Base-by-base conservation (phyloP, 2,113 vertebrate genomes). In the Heterocephalus glaber region DNA sequence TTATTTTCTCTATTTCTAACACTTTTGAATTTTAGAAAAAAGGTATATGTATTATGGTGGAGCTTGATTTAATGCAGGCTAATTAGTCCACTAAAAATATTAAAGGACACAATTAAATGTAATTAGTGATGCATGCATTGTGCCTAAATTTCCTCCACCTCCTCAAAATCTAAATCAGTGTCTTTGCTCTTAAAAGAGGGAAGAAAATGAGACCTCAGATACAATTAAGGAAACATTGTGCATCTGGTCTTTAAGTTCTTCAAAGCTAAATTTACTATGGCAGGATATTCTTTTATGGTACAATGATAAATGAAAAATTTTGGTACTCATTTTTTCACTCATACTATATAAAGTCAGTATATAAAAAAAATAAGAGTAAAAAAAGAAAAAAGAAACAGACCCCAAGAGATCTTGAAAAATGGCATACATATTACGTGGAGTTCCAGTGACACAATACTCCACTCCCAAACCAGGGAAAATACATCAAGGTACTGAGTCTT, bases 281-380 rank as follows among this genome's bases (percentile, higher is more conserved):
- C 13, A 95, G 68, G 87, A 97, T 94, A 95, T 77, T 98, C 17
- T 92, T 91, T 97, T 89, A 80, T 68, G 96, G 94, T 89, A 95
- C 68, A 54, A 96, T 88, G 49, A 88, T 90, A 77, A 86, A 70
- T 8, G 91, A 89, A 96, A 95, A 79, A 66, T 97, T 91, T 96
- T 93, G 94, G 77, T 83, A 86, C 89, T 95, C 94, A 96, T n/a
- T 95, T 97, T 95, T 98, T 97, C 92, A 94, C 89, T 95, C 60
- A 90, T 89, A 89, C 28, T 88, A 52, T 84, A 19, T 8, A 1
- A 90, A 58, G 44, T 96, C 86, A 96, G 41, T 82, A 97, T 94
- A 95, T 33, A 91, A 93, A 54, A 77, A 65, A 70, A n/a, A 72
- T 63, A 87, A 56, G 93, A 77, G 66, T 24, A 44, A 96, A 86